Evolutionary conservation across 2,113 vertebrate species (phyloP).

Genomic region (Halichoerus grypus): DNA sequence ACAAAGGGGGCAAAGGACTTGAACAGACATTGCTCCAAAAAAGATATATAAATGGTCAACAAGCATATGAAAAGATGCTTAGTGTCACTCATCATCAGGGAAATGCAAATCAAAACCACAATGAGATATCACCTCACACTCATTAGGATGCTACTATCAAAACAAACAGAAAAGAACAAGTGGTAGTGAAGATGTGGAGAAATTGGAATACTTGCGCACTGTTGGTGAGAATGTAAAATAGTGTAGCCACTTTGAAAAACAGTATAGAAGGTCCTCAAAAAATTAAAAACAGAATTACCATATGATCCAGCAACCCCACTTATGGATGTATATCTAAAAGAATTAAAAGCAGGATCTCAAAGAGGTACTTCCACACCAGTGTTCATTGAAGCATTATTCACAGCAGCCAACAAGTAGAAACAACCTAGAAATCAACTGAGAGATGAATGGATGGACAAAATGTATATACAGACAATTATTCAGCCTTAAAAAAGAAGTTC

Average conservation of each 20-base stretch:
- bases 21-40: slow-evolving; percentile 24
- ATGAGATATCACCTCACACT: background rate
- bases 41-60: background rate
- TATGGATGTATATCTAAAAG: background rate
- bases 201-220: background rate
- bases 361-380: background rate
- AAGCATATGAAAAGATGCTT: background rate
- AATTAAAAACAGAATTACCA: background rate
- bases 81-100: background rate
- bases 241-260: background rate
- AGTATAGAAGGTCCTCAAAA: background rate
- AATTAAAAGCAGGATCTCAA: background rate
- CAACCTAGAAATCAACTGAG: background rate
- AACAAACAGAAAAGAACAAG: background rate
- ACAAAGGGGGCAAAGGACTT: background rate
- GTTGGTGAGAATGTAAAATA: background rate
- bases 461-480: background rate
- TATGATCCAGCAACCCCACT: background rate
- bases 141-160: background rate
- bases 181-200: background rate
- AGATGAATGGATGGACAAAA: background rate
- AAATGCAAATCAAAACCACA: background rate
- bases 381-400: background rate
- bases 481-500: background rate
- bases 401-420: background rate